phyloP scores from a whole-genome alignment of 1,140 invertebrate species.

The Zaprionus africanus region DNA sequence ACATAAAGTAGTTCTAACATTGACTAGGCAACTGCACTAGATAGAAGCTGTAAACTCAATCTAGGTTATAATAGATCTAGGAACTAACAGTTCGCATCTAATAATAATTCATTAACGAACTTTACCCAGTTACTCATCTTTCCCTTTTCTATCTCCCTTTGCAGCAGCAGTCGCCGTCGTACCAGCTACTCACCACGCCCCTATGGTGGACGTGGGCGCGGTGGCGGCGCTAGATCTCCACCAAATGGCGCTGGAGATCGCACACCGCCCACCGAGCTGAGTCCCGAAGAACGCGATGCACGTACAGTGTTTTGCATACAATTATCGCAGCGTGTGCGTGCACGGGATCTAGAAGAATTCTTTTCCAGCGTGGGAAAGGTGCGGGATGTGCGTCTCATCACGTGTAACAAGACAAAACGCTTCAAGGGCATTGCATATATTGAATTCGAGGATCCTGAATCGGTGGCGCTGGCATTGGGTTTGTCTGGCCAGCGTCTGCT shows the following conservation, averaged over 20 bases:
- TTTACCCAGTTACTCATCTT: no score
- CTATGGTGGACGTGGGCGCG: slow-evolving; percentile 53
- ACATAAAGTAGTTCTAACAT: no score
- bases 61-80: no score
- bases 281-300: slow-evolving; percentile 98
- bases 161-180: slow-evolving; percentile 68
- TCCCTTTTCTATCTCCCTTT: background rate
- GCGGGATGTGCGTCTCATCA: slow-evolving; percentile 98
- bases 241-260: slow-evolving; percentile 72
- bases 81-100: no score
- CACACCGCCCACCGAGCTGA: slow-evolving; percentile 89
- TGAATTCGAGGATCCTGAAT: slow-evolving; percentile 99
- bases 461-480: slow-evolving; percentile 97
- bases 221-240: slow-evolving; percentile 71
- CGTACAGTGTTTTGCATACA: slow-evolving; percentile 99
- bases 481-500: slow-evolving; percentile 97
- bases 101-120: no score
- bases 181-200: slow-evolving; percentile 72
- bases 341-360: slow-evolving; percentile 99
- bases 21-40: no score
- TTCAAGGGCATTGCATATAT: slow-evolving; percentile 99
- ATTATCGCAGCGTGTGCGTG: slow-evolving; percentile 96
- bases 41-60: no score
- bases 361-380: slow-evolving; percentile 99
- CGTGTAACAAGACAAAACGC: slow-evolving; percentile 98